A percentile compares a stretch with the other conserved stretches of the same genome.
Conservation (phyloP, 1,140 invertebrate genomes). For the Parasteatoda tepidariorum region DNA sequence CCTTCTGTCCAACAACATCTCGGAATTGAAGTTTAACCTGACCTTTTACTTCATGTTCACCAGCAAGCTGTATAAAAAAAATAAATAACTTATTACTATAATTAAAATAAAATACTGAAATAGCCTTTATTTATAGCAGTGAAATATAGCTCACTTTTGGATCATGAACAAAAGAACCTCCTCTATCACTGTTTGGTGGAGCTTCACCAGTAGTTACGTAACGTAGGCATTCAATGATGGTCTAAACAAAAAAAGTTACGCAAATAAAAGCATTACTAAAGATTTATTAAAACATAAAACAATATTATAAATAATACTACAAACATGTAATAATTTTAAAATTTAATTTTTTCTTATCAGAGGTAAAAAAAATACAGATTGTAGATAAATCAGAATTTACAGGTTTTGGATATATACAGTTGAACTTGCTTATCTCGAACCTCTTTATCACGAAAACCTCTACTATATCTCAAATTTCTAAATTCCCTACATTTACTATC, state of each 20-base stretch:
- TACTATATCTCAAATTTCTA: no score
- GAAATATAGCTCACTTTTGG: constrained; percentile 77
- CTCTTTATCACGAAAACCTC: no score
- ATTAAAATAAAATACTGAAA: constrained; percentile 1
- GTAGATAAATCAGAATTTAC: no score
- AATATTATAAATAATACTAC: not conserved
- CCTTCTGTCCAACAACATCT: constrained; percentile 74
- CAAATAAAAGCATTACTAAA: no score
- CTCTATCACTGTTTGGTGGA: constrained; percentile 84
- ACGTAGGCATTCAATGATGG: constrained; percentile 93
- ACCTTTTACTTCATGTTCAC: constrained; percentile 71
- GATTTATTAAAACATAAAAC: not conserved
- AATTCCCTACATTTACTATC: no score
- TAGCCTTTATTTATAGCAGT: not conserved
- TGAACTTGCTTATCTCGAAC: no score
- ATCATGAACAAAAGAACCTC: constrained; percentile 91
- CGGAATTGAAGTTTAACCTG: constrained; percentile 77
- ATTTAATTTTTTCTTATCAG: no score
- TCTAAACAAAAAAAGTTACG: constrained; percentile 71
- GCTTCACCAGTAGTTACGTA: constrained; percentile 90
- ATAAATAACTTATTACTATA: not conserved
- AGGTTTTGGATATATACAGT: no score
- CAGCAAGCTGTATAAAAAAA: constrained; percentile 64
- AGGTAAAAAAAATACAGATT: no score
- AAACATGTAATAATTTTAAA: no score